Evolutionary conservation across 2,888 invertebrate genomes (phyloP).

Genomic region (Cephus spinipes): DNA sequence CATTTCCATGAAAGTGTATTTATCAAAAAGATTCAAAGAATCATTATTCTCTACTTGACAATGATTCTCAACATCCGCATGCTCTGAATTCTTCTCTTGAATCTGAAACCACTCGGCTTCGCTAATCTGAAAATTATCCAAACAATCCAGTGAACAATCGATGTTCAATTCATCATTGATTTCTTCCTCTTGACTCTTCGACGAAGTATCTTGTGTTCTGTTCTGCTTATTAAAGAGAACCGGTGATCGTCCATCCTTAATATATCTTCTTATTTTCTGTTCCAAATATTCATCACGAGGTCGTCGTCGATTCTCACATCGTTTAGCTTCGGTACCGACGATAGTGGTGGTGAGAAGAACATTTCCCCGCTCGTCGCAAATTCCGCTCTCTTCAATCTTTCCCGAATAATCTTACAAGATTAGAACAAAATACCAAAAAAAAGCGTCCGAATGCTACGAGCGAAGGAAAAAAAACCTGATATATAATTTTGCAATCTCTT

Average conservation of each 20-base stretch:
- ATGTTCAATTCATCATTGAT: not conserved
- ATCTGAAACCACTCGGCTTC: not conserved
- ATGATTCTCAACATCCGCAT: not conserved
- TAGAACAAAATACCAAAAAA: not conserved
- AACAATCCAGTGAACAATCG: not conserved
- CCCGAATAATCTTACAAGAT: not conserved
- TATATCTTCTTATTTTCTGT: conserved; percentile 30
- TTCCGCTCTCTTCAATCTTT: conserved; percentile 35
- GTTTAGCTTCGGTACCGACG: conserved; percentile 18
- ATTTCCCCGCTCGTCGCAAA: conserved; percentile 31
- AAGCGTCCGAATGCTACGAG: not conserved
- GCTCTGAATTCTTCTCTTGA: not conserved
- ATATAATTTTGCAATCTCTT: not conserved
- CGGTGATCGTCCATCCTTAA: conserved; percentile 16
- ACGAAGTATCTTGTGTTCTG: not conserved
- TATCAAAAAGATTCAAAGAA: not conserved
- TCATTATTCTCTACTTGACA: not conserved
- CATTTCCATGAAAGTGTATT: not conserved
- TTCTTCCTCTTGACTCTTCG: not conserved
- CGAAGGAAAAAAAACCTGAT: not conserved
- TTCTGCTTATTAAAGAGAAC: conserved; percentile 8
- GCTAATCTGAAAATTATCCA: not conserved
- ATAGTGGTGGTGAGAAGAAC: conserved; percentile 26
- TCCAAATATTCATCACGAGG: conserved; percentile 27
- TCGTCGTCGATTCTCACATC: conserved; percentile 16